A percentile compares a stretch with the other conserved stretches of the same genome.
Evolutionary conservation across 2,113 vertebrate species (phyloP).

Genomic region (Trematomus loennbergii): DNA sequence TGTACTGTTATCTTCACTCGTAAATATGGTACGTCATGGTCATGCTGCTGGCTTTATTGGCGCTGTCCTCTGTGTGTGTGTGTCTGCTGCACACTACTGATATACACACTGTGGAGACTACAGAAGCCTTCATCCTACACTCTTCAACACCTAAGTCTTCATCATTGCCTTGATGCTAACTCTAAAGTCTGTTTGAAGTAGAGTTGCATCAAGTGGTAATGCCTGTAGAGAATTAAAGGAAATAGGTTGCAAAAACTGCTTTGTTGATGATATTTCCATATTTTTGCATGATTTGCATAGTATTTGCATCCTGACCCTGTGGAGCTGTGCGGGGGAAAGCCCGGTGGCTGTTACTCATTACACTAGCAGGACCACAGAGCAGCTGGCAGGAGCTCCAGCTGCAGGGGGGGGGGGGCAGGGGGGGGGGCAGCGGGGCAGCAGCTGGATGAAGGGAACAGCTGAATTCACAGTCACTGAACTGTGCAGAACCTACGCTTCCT

Average conservation of each 20-base stretch:
- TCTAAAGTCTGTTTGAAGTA: background rate
- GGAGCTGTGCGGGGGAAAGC: conserved; percentile 57
- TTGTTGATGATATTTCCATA: conserved; percentile 63
- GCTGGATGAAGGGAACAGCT: conserved; percentile 43
- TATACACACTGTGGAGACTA: background rate
- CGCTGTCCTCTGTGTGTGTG: background rate
- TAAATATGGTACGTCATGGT: too few relatives aligned
- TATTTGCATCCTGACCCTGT: conserved; percentile 76
- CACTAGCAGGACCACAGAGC: conserved; percentile 53
- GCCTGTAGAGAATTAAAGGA: background rate
- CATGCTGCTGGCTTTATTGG: too few relatives aligned
- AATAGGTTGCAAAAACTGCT: background rate
- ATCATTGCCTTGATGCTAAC: background rate
- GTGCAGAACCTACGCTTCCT: background rate
- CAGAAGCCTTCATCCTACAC: background rate
- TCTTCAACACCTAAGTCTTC: background rate
- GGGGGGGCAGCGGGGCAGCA: conserved; percentile 15
- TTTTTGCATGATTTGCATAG: conserved; percentile 77
- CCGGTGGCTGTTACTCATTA: conserved; percentile 58
- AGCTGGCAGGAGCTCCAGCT: conserved; percentile 47
- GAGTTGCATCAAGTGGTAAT: background rate
- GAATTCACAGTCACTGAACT: conserved; percentile 14
- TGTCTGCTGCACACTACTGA: background rate
- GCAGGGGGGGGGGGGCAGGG: conserved; percentile 3
- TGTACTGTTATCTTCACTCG: too few relatives aligned